phyloP scores from a whole-genome alignment of 1,140 invertebrate species.

The Papilio xuthus region DNA sequence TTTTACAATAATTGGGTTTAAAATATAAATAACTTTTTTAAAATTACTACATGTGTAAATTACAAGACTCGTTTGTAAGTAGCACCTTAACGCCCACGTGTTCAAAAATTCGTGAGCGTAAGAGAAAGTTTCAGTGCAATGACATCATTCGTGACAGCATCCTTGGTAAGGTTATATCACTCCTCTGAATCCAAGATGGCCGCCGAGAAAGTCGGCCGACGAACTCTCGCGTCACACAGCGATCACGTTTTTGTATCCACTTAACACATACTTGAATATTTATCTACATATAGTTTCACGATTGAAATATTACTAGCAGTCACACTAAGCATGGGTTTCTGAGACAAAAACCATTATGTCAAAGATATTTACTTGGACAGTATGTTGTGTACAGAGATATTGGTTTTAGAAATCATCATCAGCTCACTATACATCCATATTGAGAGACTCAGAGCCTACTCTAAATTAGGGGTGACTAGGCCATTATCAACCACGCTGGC shows the following conservation, averaged over 20 bases:
- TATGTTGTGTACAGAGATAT: too few species aligned
- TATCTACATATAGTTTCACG: constrained; percentile 34
- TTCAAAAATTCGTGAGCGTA: constrained; percentile 19
- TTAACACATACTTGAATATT: constrained; percentile 34
- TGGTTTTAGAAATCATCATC: too few species aligned
- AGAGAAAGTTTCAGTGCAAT: constrained; percentile 48
- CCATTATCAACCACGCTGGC: too few species aligned
- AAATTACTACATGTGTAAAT: not conserved
- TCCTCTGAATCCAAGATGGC: constrained; percentile 45
- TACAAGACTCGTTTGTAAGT: not conserved
- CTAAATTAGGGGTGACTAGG: too few species aligned
- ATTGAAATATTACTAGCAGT: not conserved
- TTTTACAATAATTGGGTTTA: too few species aligned
- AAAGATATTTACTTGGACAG: too few species aligned
- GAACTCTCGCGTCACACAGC: constrained; percentile 52
- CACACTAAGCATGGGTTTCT: too few species aligned
- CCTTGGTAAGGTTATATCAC: constrained; percentile 59
- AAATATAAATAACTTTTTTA: too few species aligned
- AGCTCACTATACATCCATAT: too few species aligned
- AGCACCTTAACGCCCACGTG: constrained; percentile 20
- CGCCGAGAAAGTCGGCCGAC: constrained; percentile 59
- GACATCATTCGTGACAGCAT: constrained; percentile 52
- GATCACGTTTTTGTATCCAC: constrained; percentile 12
- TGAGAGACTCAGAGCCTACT: too few species aligned
- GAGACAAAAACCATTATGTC: too few species aligned